Conservation (phyloP, 2,113 vertebrate species). For the Balaeniceps rex region DNA sequence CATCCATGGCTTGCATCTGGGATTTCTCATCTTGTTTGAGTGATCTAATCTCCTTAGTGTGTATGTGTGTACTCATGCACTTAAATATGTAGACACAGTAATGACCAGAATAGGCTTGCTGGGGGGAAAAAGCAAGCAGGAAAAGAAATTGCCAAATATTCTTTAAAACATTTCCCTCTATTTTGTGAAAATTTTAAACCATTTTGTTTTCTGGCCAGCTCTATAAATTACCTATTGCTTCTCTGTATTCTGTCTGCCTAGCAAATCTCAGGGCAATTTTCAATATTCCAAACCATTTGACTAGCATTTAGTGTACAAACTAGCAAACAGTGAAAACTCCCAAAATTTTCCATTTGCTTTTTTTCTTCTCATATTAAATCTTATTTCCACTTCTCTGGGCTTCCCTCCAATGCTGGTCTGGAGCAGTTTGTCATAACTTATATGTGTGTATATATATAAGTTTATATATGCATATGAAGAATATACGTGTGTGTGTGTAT, state of each 20-base stretch:
- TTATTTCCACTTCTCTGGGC: neutral
- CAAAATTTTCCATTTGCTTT: neutral
- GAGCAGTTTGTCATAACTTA: neutral
- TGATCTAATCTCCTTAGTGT: conserved; percentile 5
- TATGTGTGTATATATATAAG: neutral
- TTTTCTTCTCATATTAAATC: neutral
- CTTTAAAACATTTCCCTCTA: neutral
- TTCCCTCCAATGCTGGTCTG: neutral
- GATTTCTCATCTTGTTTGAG: conserved; percentile 23
- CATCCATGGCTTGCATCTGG: conserved; percentile 18
- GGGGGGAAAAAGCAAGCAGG: neutral
- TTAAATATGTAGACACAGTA: neutral
- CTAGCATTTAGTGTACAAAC: neutral
- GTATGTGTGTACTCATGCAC: neutral
- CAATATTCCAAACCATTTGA: neutral
- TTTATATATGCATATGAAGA: neutral
- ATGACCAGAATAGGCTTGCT: neutral
- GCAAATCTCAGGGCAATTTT: neutral
- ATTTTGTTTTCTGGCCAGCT: neutral
- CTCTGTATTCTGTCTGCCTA: neutral
- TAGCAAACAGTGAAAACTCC: neutral
- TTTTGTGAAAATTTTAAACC: neutral
- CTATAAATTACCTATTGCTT: neutral
- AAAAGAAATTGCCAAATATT: neutral
- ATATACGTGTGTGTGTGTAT: neutral